Conservation (phyloP, 2,113 vertebrate species). For the Lagopus muta region DNA sequence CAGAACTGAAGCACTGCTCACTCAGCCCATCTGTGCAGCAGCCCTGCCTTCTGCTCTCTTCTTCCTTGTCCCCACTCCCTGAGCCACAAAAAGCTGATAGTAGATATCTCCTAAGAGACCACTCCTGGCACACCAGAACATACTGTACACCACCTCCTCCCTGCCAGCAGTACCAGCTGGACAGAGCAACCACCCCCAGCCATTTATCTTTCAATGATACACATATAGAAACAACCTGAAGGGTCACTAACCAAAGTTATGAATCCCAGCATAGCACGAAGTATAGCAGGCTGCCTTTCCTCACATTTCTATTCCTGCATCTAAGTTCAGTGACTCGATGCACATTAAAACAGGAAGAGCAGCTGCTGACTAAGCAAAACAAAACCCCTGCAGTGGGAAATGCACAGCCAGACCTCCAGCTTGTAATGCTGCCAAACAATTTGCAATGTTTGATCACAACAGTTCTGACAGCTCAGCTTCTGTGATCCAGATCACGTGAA, state of each 20-base stretch:
- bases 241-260: neutral
- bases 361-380: neutral
- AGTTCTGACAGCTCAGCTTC: neutral
- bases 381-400: neutral
- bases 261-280: neutral
- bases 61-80: neutral
- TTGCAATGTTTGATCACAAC: neutral
- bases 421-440: neutral
- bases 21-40: neutral
- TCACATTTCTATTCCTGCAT: neutral
- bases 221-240: neutral
- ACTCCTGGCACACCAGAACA: neutral
- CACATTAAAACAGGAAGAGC: neutral
- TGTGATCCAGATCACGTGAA: neutral
- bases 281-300: neutral
- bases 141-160: rapidly evolving
- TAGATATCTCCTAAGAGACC: neutral
- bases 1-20: neutral
- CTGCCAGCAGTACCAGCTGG: neutral
- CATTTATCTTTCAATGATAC: neutral
- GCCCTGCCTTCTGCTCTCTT: neutral
- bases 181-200: neutral
- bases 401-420: neutral
- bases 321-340: neutral
- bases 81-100: neutral